Evolutionary conservation across 2,113 vertebrate genomes (phyloP).

Genomic region (Psittacara wagleri): DNA sequence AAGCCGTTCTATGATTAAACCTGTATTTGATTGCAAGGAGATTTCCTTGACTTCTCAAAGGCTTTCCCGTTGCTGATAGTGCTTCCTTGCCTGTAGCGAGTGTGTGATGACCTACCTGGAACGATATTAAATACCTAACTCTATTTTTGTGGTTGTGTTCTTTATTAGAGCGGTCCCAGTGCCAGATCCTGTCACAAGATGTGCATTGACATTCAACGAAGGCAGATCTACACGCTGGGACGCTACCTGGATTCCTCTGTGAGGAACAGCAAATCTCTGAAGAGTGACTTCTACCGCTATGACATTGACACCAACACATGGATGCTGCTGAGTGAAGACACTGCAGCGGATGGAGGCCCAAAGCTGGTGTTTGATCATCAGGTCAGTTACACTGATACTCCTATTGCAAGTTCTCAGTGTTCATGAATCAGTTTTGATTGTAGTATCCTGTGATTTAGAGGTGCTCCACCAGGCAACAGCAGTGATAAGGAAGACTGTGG

Average conservation of each 20-base stretch:
- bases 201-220: conserved; percentile 95
- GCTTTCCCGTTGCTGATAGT: not conserved
- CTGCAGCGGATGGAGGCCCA: conserved; percentile 91
- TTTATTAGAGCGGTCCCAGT: conserved; percentile 88
- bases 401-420: not conserved
- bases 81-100: not conserved
- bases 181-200: conserved; percentile 98
- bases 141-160: not conserved
- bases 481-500: not conserved
- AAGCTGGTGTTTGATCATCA: conserved; percentile 99
- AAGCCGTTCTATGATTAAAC: not conserved
- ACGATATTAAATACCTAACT: not conserved
- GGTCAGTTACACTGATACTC: conserved; percentile 72
- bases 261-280: conserved; percentile 96
- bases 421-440: not conserved
- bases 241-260: conserved; percentile 97
- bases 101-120: not conserved
- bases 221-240: conserved; percentile 96
- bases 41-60: not conserved
- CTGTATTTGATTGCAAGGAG: not conserved
- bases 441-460: fast-evolving
- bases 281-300: conserved; percentile 97
- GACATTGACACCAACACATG: conserved; percentile 95
- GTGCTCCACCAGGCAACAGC: not conserved
- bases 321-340: conserved; percentile 95